phyloP scores from a whole-genome alignment of 2,113 vertebrate genomes.

The Balaeniceps rex region DNA sequence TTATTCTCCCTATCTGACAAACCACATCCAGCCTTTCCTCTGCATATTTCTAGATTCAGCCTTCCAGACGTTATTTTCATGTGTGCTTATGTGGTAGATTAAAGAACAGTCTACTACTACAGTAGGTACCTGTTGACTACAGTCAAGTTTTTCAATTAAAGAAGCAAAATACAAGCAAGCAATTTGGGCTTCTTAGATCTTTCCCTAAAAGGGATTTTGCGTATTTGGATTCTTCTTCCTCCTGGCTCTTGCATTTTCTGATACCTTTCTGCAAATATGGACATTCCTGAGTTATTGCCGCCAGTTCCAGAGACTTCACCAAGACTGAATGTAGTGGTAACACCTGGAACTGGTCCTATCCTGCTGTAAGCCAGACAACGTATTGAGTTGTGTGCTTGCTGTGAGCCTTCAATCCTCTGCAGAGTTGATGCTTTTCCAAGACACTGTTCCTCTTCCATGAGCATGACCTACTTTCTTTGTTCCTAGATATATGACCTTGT shows the following conservation, averaged over 20 bases:
- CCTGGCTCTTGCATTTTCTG: background rate
- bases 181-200: background rate
- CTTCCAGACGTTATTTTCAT: background rate
- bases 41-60: background rate
- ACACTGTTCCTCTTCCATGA: background rate
- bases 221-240: background rate
- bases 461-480: conserved; percentile 10
- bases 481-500: background rate
- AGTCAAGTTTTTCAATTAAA: background rate
- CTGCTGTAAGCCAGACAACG: background rate
- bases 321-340: background rate
- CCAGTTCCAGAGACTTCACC: background rate
- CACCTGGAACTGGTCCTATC: background rate
- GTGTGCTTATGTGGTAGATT: background rate
- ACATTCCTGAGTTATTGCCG: background rate
- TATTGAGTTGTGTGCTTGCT: background rate
- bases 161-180: background rate
- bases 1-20: background rate
- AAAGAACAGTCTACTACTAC: background rate
- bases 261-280: background rate
- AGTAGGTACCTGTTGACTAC: background rate
- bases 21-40: background rate
- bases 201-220: background rate
- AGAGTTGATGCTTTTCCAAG: background rate
- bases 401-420: background rate